Evolutionary conservation across 2,888 invertebrate genomes (phyloP), one percentile per base, ranked within the genome.

Genomic region (Eulithis testata): DNA sequence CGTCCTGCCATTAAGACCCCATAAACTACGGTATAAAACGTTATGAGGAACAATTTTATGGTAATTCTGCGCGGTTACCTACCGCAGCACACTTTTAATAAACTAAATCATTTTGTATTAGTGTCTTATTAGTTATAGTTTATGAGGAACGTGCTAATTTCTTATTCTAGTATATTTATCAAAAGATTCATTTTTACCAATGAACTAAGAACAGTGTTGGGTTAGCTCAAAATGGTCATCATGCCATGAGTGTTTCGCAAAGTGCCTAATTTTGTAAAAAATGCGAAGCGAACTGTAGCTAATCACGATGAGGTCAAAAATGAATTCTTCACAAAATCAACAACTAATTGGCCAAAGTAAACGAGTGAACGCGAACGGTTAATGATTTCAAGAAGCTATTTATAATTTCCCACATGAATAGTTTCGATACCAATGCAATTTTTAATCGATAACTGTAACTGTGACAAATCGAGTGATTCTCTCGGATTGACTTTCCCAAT

Each of bases 401-500:
- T 71, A 76, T 71, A 76, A 78, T 78, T 79, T 75, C 72, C 71
- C 76, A 77, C 77, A 74, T 76, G 73, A 77, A 69, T 70, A 58
- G 70, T 68, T 74, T 72, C 72, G 73, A 77, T 81, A 79, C 77
- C 73, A 75, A 76, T 74, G 72, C 73, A 77, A 76, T 80, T 81
- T 76, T 69, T 73, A 79, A 76, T 76, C 76, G 73, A 78, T 78
- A 77, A 80, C 80, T 78, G 78, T 80, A 76, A 76, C 79, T 79
- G 81, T 86, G 88, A 88, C 86, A 86, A 88, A 89, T 89, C 81
- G 85, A 83, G 76, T 80, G 72, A 77, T 80, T 79, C 82, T 78
- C 78, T 76, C 79, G 81, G 81, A 76, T 79, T 76, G 84, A 87
- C 86, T 85, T 85, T 81, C 83, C 79, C 82, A 83, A 85, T 83